These are phyloP conservation scores for Metridium senile DNA, from an alignment of 92 coral and sea anemone species.

Conservation along the genomic window DNA sequence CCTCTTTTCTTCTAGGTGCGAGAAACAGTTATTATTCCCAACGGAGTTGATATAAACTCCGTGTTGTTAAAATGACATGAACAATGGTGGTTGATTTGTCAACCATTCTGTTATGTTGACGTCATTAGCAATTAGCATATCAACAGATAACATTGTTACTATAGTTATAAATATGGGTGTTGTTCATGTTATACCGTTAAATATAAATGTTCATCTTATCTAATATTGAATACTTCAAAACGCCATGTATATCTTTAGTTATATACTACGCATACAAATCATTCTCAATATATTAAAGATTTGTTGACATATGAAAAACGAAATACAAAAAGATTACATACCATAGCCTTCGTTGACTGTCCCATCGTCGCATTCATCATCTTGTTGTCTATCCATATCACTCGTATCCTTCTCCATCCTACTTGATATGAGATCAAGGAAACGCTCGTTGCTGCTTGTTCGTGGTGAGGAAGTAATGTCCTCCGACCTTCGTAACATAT, in stretches of 20 bases:
- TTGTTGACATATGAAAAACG: neutral
- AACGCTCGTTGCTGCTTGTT: slow-evolving; percentile 33
- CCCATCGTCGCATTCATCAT: slow-evolving; percentile 2
- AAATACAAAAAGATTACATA: neutral
- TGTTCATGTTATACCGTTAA: neutral
- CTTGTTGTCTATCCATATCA: neutral
- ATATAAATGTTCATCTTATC: neutral
- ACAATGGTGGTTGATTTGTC: slow-evolving; percentile 1
- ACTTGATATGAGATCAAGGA: slow-evolving; percentile 15
- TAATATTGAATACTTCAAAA: no score
- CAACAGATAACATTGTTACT: neutral
- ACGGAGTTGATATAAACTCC: neutral
- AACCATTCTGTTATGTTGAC: slow-evolving; percentile 11
- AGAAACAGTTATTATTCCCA: neutral
- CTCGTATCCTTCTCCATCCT: slow-evolving; percentile 1
- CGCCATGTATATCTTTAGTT: no score
- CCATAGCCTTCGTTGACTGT: slow-evolving; percentile 20
- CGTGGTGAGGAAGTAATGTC: neutral
- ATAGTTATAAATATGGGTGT: neutral
- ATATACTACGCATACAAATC: neutral
- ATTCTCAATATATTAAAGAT: neutral
- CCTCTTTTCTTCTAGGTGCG: slow-evolving; percentile 1
- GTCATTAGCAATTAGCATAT: slow-evolving; percentile 13
- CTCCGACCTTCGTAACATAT: slow-evolving; percentile 23
- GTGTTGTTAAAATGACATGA: neutral